A percentile compares a stretch with the other conserved stretches of the same genome.
These are phyloP conservation scores for Perodicticus potto DNA, from an alignment of 2,797 vertebrate genomes.

Conservation along the genomic window DNA sequence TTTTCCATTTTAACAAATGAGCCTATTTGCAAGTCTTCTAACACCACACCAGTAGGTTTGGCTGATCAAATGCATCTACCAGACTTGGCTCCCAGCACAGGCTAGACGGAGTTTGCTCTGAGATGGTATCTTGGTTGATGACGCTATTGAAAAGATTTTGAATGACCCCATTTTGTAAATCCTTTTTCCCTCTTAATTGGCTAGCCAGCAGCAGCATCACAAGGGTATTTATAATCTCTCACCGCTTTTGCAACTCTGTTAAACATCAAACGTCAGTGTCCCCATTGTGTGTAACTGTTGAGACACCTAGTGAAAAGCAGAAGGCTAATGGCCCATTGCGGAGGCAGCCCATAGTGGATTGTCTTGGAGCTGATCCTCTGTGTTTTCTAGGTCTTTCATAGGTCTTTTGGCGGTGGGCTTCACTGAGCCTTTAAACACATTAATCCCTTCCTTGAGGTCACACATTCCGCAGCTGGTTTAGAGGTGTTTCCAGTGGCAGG, in stretches of 20 bases:
- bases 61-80: slow-evolving; percentile 43
- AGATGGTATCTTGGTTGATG: slow-evolving; percentile 54
- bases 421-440: slow-evolving; percentile 36
- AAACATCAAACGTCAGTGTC: not conserved
- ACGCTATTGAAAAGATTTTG: slow-evolving; percentile 53
- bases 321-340: not conserved
- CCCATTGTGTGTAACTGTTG: not conserved
- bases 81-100: slow-evolving; percentile 56
- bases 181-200: slow-evolving; percentile 39
- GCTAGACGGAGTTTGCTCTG: slow-evolving; percentile 39
- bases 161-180: slow-evolving; percentile 48
- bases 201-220: not conserved
- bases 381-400: slow-evolving; percentile 8
- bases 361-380: not conserved
- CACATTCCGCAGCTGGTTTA: slow-evolving; percentile 42
- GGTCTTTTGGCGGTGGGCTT: not conserved
- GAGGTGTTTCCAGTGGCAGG: not conserved
- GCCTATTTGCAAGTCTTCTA: slow-evolving; percentile 76
- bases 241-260: not conserved
- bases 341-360: not conserved
- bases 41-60: slow-evolving; percentile 51
- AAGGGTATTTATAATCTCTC: not conserved
- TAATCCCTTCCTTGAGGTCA: slow-evolving; percentile 55
- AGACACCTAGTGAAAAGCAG: not conserved
- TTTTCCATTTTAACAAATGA: slow-evolving; percentile 83